Conservation (phyloP, 2,113 vertebrate genomes). For the Gobius niger region DNA sequence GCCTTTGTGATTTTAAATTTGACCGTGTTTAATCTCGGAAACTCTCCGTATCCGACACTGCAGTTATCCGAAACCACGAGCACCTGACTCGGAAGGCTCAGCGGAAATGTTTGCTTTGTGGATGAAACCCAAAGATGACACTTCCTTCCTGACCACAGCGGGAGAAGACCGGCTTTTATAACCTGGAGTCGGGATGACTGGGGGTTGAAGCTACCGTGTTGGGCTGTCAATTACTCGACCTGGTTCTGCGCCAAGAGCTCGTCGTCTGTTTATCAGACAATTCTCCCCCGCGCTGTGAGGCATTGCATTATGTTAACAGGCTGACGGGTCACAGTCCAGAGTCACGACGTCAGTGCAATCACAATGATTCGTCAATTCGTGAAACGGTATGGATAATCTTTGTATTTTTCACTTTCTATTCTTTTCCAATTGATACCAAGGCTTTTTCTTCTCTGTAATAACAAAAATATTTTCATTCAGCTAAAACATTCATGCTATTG, state of each 20-base stretch:
- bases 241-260: constrained; percentile 34
- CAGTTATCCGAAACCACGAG: constrained; percentile 4
- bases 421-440: too few relatives aligned
- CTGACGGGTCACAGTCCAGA: too few relatives aligned
- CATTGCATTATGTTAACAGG: constrained; percentile 34
- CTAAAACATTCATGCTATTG: too few relatives aligned
- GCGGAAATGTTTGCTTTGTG: constrained; percentile 13
- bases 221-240: constrained; percentile 32
- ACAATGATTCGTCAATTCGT: too few relatives aligned
- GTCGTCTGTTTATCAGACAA: constrained; percentile 31
- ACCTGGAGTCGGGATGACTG: constrained; percentile 22
- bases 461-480: too few relatives aligned
- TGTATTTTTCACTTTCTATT: too few relatives aligned
- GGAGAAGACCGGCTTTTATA: constrained; percentile 24
- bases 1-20: too few relatives aligned
- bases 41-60: background rate
- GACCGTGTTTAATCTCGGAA: background rate
- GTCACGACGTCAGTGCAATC: too few relatives aligned
- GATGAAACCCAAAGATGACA: constrained; percentile 12
- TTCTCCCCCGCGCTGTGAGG: constrained; percentile 15
- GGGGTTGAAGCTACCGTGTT: constrained; percentile 20
- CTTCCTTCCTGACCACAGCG: constrained; percentile 1
- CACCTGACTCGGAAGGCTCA: background rate
- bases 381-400: too few relatives aligned
- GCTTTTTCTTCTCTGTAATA: too few relatives aligned